Percentiles rank a stretch among this genome's conserved stretches.
Evolutionary conservation across 2,113 vertebrate genomes (phyloP).

Genomic region (Salvelinus fontinalis): DNA sequence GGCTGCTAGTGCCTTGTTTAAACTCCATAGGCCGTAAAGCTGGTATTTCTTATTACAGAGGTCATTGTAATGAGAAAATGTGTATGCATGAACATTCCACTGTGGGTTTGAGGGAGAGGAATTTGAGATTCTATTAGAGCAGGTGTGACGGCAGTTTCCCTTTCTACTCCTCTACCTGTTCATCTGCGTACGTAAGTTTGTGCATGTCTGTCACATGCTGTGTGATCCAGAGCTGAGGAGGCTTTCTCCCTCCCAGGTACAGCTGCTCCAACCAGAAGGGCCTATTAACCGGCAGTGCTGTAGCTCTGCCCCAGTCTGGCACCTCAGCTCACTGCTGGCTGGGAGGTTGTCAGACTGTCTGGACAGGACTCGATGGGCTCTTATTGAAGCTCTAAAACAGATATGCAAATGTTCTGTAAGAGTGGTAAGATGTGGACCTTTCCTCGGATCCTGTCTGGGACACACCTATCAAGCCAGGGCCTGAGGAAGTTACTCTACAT

Average conservation of each 20-base stretch:
- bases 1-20: too few species aligned
- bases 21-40: too few species aligned
- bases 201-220: background rate
- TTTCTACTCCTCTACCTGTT: background rate
- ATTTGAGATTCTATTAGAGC: background rate
- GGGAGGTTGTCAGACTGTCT: background rate
- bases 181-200: background rate
- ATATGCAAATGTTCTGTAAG: too few species aligned
- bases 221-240: background rate
- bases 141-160: background rate
- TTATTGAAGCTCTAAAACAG: background rate
- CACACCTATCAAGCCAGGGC: too few species aligned
- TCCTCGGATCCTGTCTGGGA: too few species aligned
- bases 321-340: slow-evolving; percentile 4
- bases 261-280: background rate
- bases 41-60: too few species aligned
- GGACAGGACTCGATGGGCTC: background rate
- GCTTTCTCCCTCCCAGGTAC: background rate
- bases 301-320: background rate
- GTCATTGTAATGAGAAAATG: background rate
- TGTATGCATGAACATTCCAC: background rate
- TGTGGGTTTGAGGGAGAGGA: background rate
- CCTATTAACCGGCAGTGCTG: background rate
- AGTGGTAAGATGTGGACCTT: too few species aligned
- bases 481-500: too few species aligned